Percentiles rank a stretch among this genome's conserved stretches.
Conservation (phyloP, 2,113 vertebrate genomes). For the Ploceus nigricollis region DNA sequence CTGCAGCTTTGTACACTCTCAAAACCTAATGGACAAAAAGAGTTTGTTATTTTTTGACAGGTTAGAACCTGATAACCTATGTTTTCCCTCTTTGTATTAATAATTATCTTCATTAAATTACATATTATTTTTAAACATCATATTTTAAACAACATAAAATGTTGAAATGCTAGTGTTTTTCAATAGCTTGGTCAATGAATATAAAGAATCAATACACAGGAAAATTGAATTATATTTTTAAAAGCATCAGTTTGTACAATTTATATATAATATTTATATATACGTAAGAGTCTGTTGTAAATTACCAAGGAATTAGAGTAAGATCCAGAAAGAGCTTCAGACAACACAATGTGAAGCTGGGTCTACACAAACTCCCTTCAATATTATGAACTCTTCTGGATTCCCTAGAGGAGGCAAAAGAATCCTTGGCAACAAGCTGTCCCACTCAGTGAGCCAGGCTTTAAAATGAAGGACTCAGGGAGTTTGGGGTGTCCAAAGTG, state of each 20-base stretch:
- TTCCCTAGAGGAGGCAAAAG: background rate
- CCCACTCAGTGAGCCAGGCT: background rate
- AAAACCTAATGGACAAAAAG: constrained; percentile 75
- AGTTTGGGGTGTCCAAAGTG: background rate
- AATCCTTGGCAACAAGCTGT: background rate
- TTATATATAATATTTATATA: background rate
- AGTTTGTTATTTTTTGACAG: background rate
- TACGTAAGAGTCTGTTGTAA: background rate
- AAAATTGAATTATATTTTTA: background rate
- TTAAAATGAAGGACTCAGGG: background rate
- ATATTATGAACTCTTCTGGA: background rate
- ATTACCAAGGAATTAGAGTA: background rate
- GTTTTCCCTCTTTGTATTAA: background rate
- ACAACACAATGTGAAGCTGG: background rate
- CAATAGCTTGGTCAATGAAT: background rate
- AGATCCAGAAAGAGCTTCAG: background rate
- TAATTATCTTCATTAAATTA: background rate
- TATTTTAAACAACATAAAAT: no score
- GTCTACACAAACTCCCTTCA: background rate
- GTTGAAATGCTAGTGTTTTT: background rate
- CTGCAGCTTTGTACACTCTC: constrained; percentile 84
- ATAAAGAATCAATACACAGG: background rate
- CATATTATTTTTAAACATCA: background rate
- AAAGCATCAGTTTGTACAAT: background rate
- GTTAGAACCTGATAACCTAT: background rate